phyloP scores from a whole-genome alignment of 2,888 invertebrate genomes.

The Drosophila algonquin region DNA sequence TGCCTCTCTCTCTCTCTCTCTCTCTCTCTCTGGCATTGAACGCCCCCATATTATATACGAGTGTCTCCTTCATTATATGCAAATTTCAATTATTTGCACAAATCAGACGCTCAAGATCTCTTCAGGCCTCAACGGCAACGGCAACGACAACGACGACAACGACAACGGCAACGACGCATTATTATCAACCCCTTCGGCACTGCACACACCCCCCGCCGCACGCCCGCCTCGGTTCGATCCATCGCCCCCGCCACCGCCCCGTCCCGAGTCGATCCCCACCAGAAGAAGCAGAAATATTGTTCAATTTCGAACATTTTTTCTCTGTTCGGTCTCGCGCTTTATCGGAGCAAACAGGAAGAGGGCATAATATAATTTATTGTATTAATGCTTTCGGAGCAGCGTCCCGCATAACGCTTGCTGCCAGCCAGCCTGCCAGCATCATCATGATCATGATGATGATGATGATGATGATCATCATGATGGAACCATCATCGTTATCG shows the following conservation, averaged over 20 bases:
- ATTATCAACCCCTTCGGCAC: slow-evolving; percentile 60
- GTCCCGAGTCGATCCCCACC: slow-evolving; percentile 4
- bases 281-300: slow-evolving; percentile 33
- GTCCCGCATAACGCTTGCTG: slow-evolving; percentile 65
- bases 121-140: slow-evolving; percentile 28
- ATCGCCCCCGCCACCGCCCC: not conserved
- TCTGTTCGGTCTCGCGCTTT: slow-evolving; percentile 39
- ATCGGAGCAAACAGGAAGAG: slow-evolving; percentile 76
- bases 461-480: slow-evolving; percentile 20
- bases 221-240: not conserved
- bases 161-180: slow-evolving; percentile 58
- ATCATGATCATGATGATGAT: slow-evolving; percentile 26
- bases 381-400: slow-evolving; percentile 61
- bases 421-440: slow-evolving; percentile 38
- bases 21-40: slow-evolving; percentile 11
- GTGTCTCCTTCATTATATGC: slow-evolving; percentile 79
- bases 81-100: slow-evolving; percentile 82
- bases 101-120: slow-evolving; percentile 74
- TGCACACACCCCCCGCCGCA: slow-evolving; percentile 43
- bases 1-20: not conserved
- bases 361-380: slow-evolving; percentile 79
- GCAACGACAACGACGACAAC: slow-evolving; percentile 29
- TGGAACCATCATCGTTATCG: slow-evolving; percentile 22
- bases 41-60: slow-evolving; percentile 29
- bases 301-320: slow-evolving; percentile 39